phyloP scores from a whole-genome alignment of 2,888 invertebrate species.

The Eretmocerus hayati region DNA sequence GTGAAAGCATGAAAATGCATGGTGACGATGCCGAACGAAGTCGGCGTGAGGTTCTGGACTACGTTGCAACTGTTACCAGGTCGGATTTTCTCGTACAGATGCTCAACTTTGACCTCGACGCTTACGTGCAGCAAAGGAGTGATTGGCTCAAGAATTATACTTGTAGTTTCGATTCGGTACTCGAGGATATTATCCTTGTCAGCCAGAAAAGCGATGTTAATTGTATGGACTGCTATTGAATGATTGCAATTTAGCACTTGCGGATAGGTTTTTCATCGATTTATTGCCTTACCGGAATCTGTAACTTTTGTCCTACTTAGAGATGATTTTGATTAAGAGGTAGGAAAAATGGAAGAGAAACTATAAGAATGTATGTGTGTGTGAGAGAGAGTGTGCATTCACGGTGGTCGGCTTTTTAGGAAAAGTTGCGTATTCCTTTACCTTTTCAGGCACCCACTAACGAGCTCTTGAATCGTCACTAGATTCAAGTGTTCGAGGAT shows the following conservation, averaged over 20 bases:
- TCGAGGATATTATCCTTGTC: constrained; percentile 67
- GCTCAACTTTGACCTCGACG: constrained; percentile 55
- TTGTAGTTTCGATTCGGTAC: constrained; percentile 61
- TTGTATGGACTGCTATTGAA: constrained; percentile 65
- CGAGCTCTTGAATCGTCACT: too few relatives aligned
- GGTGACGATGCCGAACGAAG: constrained; percentile 34
- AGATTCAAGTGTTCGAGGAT: too few relatives aligned
- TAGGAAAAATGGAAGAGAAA: too few relatives aligned
- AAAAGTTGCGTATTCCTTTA: too few relatives aligned
- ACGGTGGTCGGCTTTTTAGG: too few relatives aligned
- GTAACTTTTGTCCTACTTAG: neutral
- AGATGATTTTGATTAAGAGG: neutral
- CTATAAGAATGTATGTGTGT: too few relatives aligned
- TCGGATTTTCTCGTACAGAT: constrained; percentile 57
- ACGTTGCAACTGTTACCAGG: constrained; percentile 46
- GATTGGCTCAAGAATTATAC: constrained; percentile 63
- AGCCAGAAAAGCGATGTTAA: constrained; percentile 55
- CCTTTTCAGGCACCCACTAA: too few relatives aligned
- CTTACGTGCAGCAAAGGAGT: constrained; percentile 54
- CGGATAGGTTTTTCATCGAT: neutral
- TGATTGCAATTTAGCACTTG: too few relatives aligned
- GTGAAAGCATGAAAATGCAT: constrained; percentile 47
- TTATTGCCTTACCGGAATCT: neutral
- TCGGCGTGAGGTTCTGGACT: constrained; percentile 39
- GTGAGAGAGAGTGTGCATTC: too few relatives aligned